Base-by-base conservation (phyloP, 2,888 invertebrate genomes). In the Aphodius sticticus region DNA sequence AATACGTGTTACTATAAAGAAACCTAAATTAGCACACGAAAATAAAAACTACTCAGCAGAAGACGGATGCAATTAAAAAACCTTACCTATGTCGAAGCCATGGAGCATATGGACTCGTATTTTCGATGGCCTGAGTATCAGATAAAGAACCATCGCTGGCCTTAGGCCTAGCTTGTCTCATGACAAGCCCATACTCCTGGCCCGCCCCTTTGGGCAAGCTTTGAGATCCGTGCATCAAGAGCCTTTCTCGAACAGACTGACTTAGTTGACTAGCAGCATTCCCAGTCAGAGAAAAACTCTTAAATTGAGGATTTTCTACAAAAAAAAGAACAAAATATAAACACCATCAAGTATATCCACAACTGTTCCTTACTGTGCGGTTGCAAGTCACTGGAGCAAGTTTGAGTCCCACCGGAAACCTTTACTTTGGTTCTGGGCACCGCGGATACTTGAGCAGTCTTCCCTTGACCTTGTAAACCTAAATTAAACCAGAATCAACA, bases 361-460 rank as follows among this genome's bases (percentile, higher is more conserved):
- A 53, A 3, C 1, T 53, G 3, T 53, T 78, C 90, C 92, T 91
- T 87, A 93, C 93, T 93, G 87, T 86, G 86, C 36, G 92, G 91
- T 84, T 92, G 93, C 69, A 94, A 90, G 86, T 95, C 95, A 85
- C 94, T 94, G 69, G 94, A 95, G 85, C 96, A 94, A 6, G 97
- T 97, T 88, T 97, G 97, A 0, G 97, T 96, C 37, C 97, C 97
- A 14, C 96, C 96, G 6, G 96, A 96, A 36, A 96, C 95, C 90
- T 97, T 97, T 53, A 96, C 95, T 90, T 96, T 96, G 0, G 96
- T 95, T 85, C 96, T 91, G 7, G 96, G 96, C 70, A 96, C 96
- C 3, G 96, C 96, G 77, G 96, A 95, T 53, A 96, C 96, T 90
- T 96, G 95, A 71, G 96, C 96, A 7, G 96, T 96, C 86, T 90